phyloP scores from a whole-genome alignment of 1,140 invertebrate species.

The Armadillidium nasatum region DNA sequence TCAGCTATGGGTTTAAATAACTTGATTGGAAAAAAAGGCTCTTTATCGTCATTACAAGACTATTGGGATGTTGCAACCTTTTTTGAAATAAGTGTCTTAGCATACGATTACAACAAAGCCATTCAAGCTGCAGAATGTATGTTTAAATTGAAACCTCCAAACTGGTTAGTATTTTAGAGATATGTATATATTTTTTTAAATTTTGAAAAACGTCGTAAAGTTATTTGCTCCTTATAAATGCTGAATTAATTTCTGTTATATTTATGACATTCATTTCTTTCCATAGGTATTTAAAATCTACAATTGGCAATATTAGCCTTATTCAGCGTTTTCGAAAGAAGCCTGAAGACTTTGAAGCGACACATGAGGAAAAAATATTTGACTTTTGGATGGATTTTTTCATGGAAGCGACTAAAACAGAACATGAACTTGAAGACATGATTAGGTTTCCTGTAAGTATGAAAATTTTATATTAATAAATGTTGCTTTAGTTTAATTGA shows the following conservation, averaged over 20 bases:
- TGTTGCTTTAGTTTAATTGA: too few species aligned
- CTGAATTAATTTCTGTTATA: background rate
- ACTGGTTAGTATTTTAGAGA: slow-evolving; percentile 64
- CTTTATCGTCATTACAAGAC: slow-evolving; percentile 82
- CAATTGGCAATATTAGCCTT: slow-evolving; percentile 93
- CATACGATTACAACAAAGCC: slow-evolving; percentile 94
- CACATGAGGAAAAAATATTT: slow-evolving; percentile 82
- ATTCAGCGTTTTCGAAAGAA: slow-evolving; percentile 87
- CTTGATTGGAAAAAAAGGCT: slow-evolving; percentile 96
- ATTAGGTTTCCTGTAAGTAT: slow-evolving; percentile 82
- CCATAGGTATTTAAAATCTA: slow-evolving; percentile 86
- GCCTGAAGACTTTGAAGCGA: slow-evolving; percentile 53
- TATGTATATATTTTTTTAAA: slow-evolving; percentile 17
- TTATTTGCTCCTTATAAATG: background rate
- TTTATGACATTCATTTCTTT: slow-evolving; percentile 23
- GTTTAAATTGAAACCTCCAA: slow-evolving; percentile 97
- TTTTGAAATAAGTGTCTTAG: slow-evolving; percentile 97
- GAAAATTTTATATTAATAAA: background rate
- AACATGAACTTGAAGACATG: slow-evolving; percentile 66
- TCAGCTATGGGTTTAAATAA: slow-evolving; percentile 90
- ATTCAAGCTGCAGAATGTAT: slow-evolving; percentile 97
- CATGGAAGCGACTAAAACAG: slow-evolving; percentile 72
- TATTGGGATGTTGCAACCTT: slow-evolving; percentile 99
- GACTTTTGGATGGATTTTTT: slow-evolving; percentile 99
- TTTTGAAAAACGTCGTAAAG: background rate